Conservation (phyloP, 1,140 invertebrate genomes). For the Drosophila ambigua region DNA sequence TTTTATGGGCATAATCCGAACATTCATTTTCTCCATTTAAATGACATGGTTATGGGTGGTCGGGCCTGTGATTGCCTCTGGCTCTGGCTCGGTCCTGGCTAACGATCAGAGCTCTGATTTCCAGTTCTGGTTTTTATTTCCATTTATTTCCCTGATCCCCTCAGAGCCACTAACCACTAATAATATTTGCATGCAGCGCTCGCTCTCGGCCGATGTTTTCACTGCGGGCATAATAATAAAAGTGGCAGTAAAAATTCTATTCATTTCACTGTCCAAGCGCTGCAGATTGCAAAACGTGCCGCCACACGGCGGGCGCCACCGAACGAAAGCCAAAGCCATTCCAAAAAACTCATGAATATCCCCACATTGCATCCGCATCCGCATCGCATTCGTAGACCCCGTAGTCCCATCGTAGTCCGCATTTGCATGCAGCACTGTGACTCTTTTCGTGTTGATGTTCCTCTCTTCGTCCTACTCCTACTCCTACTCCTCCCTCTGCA, state of each 20-base stretch:
- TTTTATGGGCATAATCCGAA: slow-evolving; percentile 49
- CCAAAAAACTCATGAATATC: slow-evolving; percentile 43
- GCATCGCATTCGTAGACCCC: slow-evolving; percentile 33
- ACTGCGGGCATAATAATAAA: slow-evolving; percentile 69
- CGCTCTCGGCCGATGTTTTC: slow-evolving; percentile 5
- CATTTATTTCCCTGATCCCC: slow-evolving; percentile 19
- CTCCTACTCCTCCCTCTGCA: not conserved
- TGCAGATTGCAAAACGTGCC: slow-evolving; percentile 79
- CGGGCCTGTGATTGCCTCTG: slow-evolving; percentile 20
- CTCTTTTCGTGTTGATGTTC: slow-evolving; percentile 60
- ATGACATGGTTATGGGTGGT: slow-evolving; percentile 48
- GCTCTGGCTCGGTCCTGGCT: slow-evolving; percentile 30
- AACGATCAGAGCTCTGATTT: slow-evolving; percentile 65
- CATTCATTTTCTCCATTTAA: slow-evolving; percentile 59
- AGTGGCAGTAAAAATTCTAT: slow-evolving; percentile 79
- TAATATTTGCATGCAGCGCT: slow-evolving; percentile 69
- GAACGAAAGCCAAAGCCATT: slow-evolving; percentile 26
- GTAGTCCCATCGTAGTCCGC: slow-evolving; percentile 16
- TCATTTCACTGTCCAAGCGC: slow-evolving; percentile 77
- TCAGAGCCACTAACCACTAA: slow-evolving; percentile 61
- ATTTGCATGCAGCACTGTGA: slow-evolving; percentile 72
- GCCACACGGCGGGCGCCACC: slow-evolving; percentile 20
- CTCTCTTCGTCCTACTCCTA: not conserved
- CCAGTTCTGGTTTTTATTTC: slow-evolving; percentile 34
- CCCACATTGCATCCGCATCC: slow-evolving; percentile 54